phyloP scores from a whole-genome alignment of 2,113 vertebrate species.

The Rhabdornis inornatus region DNA sequence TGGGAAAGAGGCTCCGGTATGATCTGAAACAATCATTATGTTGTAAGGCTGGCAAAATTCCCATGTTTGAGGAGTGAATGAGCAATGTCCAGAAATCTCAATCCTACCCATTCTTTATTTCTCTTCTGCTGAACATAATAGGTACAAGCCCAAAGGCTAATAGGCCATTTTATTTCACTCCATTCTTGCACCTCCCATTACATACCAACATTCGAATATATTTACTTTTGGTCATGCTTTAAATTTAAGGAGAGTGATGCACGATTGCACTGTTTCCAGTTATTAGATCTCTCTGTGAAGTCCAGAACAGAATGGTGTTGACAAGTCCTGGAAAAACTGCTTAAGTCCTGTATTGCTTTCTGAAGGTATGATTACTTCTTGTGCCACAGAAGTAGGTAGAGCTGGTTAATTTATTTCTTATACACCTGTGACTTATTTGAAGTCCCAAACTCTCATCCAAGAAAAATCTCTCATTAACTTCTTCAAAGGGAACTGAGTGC shows the following conservation, averaged over 20 bases:
- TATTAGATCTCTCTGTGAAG: background rate
- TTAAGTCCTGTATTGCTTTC: background rate
- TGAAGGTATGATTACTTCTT: background rate
- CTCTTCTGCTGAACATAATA: background rate
- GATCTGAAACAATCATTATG: background rate
- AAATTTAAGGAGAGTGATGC: background rate
- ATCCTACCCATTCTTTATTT: background rate
- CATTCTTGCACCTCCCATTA: background rate
- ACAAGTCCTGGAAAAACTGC: background rate
- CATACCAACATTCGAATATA: background rate
- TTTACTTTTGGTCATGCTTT: background rate
- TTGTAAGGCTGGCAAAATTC: background rate
- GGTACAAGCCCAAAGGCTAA: background rate
- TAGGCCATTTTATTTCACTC: background rate
- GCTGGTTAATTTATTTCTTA: background rate
- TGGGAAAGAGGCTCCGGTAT: background rate
- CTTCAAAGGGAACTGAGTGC: background rate
- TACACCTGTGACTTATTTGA: background rate
- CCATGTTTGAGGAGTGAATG: background rate
- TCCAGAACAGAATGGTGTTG: background rate
- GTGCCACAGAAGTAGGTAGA: background rate
- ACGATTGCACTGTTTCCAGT: background rate
- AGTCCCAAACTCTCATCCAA: background rate
- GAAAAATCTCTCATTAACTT: background rate
- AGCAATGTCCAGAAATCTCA: background rate